A percentile compares a stretch with the other conserved stretches of the same genome.
Conservation (phyloP, 2,797 vertebrate species). For the Sternarchorhynchus goeldii region DNA sequence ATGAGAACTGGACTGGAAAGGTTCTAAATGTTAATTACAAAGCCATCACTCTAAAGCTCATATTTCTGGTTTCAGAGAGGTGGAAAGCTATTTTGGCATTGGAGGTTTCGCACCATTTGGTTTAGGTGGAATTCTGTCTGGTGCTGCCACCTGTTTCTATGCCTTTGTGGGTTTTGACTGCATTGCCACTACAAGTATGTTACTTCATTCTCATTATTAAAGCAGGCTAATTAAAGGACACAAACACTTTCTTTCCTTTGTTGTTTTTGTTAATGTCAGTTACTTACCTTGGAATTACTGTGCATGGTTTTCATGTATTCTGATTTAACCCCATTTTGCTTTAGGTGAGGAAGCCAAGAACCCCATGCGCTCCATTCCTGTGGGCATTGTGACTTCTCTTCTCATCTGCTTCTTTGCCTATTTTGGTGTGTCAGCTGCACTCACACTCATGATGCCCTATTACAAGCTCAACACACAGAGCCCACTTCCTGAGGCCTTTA, state of each 20-base stretch:
- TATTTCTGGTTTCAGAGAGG: slow-evolving; percentile 46
- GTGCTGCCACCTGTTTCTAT: slow-evolving; percentile 96
- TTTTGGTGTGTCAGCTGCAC: slow-evolving; percentile 90
- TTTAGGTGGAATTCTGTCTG: slow-evolving; percentile 81
- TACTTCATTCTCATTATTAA: not conserved
- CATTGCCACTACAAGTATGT: slow-evolving; percentile 94
- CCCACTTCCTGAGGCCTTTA: slow-evolving; percentile 91
- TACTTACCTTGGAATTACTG: not conserved
- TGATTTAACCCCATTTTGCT: not conserved
- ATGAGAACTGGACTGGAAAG: not conserved
- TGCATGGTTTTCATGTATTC: not conserved
- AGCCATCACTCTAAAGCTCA: not conserved
- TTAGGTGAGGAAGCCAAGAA: slow-evolving; percentile 94
- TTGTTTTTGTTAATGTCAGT: not conserved
- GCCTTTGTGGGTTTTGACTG: slow-evolving; percentile 98
- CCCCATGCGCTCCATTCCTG: slow-evolving; percentile 91
- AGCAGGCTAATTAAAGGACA: not conserved
- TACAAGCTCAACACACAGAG: slow-evolving; percentile 84
- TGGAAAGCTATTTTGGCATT: slow-evolving; percentile 69
- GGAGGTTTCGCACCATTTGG: slow-evolving; percentile 93
- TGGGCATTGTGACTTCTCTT: slow-evolving; percentile 91
- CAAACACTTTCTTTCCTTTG: slow-evolving; percentile 11
- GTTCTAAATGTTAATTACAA: not conserved
- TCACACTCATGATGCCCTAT: slow-evolving; percentile 97
- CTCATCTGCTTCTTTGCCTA: slow-evolving; percentile 95